Conservation (phyloP, 2,113 vertebrate genomes). For the Protobothrops mucrosquamatus region DNA sequence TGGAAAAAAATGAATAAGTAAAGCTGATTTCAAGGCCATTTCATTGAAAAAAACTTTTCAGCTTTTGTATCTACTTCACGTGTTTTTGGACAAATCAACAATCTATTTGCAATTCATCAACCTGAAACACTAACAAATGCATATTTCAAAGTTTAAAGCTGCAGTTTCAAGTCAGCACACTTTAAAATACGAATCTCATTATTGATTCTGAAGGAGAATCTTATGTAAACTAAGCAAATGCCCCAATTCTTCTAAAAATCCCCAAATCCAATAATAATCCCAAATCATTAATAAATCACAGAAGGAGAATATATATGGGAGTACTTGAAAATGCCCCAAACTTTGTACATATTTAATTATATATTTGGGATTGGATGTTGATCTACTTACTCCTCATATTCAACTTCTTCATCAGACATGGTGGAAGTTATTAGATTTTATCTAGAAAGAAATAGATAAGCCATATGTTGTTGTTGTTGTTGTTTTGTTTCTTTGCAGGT, state of each 20-base stretch:
- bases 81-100: background rate
- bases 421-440: background rate
- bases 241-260: background rate
- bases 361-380: background rate
- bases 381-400: constrained; percentile 31
- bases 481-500: background rate
- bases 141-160: background rate
- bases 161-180: background rate
- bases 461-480: background rate
- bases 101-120: background rate
- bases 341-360: background rate
- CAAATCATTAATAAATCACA: background rate
- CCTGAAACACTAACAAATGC: background rate
- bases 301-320: background rate
- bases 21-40: background rate
- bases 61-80: background rate
- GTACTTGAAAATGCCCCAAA: background rate
- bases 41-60: background rate
- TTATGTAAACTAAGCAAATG: background rate
- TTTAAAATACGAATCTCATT: background rate
- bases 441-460: background rate
- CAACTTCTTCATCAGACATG: constrained; percentile 26
- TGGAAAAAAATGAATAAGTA: background rate
- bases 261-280: background rate
- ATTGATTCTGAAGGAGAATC: background rate